Evolutionary conservation across 2,888 invertebrate species (phyloP), one percentile per base, ranked within the genome.

Genomic region (Serrognathus titanus): DNA sequence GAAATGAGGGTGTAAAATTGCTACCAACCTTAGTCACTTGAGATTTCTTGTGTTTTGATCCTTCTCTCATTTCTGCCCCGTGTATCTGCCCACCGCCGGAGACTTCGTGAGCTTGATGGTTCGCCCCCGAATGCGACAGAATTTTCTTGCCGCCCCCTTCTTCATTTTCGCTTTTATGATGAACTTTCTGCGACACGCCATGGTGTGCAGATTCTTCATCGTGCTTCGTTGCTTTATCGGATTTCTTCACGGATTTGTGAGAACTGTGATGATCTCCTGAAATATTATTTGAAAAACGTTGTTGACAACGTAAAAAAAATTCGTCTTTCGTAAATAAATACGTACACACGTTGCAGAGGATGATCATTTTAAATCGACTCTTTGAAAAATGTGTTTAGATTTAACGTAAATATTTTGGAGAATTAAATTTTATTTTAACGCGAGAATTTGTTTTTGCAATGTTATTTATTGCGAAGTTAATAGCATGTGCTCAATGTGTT

Each of bases 111-210:
- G 67, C 63, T 46, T 70, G 65, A 57, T 74, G 74, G 3, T 64
- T 56, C 45, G 59, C 70, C 45, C 64, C 66, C n/a, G 66, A 63
- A 52, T 71, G 67, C 16, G 71, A 67, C n/a, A 67, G 66, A 16
- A 62, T 66, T 60, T 77, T 76, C 58, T 74, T 75, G 2, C 75
- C 75, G 20, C 70, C 74, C 35, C 68, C 66, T 55, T 75, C 76
- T 5, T 61, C 66, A 49, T 72, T 70, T 13, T 69, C 63, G 43
- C 67, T 67, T 59, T 68, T 72, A 51, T 75, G 76, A 9, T 65
- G 53, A 6, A 71, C 69, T 7, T 66, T 60, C 10, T 66, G 64
- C 24, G 67, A 60, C 48, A 71, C 65, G 10, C 74, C 76, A 55
- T 75, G 73, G 24, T 66, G 66, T 0, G 67, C 67, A 11, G 65